These are phyloP conservation scores for Ichneumoninae sp. DNA, from an alignment of 2,888 invertebrate species.

Conservation along the genomic window DNA sequence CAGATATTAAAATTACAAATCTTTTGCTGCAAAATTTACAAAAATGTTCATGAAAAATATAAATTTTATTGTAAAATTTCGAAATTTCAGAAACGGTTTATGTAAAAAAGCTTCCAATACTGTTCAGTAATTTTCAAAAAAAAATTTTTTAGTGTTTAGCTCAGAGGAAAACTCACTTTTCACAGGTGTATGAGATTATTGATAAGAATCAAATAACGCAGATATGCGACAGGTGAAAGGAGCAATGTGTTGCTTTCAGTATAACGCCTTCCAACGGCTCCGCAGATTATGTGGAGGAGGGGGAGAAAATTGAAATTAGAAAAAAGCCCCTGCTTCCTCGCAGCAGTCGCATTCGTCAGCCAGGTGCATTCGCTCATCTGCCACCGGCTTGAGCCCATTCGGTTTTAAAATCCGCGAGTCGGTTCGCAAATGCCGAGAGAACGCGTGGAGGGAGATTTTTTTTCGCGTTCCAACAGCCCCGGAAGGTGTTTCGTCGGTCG, in stretches of 20 bases:
- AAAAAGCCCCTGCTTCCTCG: conserved; percentile 23
- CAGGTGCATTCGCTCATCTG: conserved; percentile 58
- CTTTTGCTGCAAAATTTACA: no score
- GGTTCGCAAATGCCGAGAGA: conserved; percentile 37
- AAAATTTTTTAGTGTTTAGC: no score
- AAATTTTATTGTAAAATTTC: no score
- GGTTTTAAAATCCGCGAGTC: conserved; percentile 48
- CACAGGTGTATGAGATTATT: no score
- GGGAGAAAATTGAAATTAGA: neutral
- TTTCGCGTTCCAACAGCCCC: conserved; percentile 15
- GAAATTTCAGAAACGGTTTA: no score
- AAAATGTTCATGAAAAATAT: no score
- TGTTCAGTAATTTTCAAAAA: no score
- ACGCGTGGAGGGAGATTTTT: conserved; percentile 3
- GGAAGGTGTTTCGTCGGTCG: conserved; percentile 22
- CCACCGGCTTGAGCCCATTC: conserved; percentile 6
- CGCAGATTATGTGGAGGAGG: neutral
- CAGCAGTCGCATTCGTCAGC: conserved; percentile 39
- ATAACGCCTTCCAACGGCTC: neutral
- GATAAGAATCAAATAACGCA: neutral
- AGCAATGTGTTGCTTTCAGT: neutral
- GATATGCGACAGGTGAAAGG: no score
- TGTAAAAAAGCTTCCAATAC: no score
- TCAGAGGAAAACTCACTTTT: neutral
- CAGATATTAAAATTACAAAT: no score